Evolutionary conservation across 2,797 vertebrate genomes (phyloP).

Genomic region (Nothura maculosa): DNA sequence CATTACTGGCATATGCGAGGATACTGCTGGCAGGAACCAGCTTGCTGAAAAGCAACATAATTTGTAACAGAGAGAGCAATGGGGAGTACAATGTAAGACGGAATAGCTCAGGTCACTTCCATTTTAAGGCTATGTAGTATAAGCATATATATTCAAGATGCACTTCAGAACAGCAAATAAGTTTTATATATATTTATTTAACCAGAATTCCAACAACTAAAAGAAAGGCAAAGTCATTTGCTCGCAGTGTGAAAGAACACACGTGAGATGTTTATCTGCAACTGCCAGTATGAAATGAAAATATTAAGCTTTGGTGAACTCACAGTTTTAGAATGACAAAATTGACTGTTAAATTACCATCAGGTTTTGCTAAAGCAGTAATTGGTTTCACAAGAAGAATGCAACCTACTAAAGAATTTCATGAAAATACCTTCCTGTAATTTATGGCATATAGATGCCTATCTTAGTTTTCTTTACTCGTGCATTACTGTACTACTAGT

Average conservation of each 20-base stretch:
- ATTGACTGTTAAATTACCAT: not conserved
- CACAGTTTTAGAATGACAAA: not conserved
- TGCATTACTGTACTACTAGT: not conserved
- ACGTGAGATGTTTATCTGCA: not conserved
- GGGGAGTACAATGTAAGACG: fast-evolving
- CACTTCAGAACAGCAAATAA: not conserved
- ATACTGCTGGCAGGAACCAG: constrained; percentile 6
- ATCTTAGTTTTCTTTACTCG: not conserved
- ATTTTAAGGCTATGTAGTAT: fast-evolving
- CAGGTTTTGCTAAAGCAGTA: not conserved
- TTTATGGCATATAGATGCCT: not conserved
- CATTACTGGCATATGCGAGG: not conserved
- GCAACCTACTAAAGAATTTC: not conserved
- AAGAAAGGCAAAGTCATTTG: not conserved
- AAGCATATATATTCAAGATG: fast-evolving
- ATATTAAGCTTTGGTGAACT: not conserved
- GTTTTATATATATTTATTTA: not conserved
- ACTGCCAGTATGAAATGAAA: not conserved
- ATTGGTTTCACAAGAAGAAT: not conserved
- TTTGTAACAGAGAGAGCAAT: not conserved
- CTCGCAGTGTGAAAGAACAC: not conserved
- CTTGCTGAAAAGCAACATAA: constrained; percentile 10
- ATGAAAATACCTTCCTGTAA: not conserved
- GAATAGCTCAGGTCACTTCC: fast-evolving
- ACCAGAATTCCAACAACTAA: not conserved